A percentile compares a stretch with the other conserved stretches of the same genome.
phyloP scores from a whole-genome alignment of 2,797 vertebrate genomes.

The Falco cherrug region DNA sequence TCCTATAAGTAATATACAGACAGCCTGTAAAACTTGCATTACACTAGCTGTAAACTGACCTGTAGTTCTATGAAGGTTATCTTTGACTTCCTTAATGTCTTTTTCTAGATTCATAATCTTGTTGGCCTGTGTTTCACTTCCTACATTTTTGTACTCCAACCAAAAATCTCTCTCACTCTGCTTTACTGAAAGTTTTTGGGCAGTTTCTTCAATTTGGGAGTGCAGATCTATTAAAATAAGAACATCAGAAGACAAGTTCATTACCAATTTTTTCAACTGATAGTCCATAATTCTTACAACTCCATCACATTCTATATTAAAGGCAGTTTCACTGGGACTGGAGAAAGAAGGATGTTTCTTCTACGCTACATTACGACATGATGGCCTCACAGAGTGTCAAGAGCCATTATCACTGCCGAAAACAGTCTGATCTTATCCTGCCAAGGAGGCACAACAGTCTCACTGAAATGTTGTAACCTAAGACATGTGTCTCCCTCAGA shows the following conservation, averaged over 20 bases:
- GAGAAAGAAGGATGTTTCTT: neutral
- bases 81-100: slow-evolving; percentile 69
- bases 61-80: slow-evolving; percentile 71
- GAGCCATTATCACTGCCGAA: neutral
- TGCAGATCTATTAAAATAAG: slow-evolving; percentile 69
- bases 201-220: slow-evolving; percentile 61
- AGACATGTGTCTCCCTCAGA: neutral
- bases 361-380: neutral
- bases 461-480: neutral
- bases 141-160: slow-evolving; percentile 80
- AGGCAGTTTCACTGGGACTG: neutral
- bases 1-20: neutral
- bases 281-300: neutral
- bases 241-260: neutral
- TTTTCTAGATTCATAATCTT: slow-evolving; percentile 75
- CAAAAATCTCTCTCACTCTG: slow-evolving; percentile 75
- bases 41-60: slow-evolving; percentile 70
- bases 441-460: neutral
- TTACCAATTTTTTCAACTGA: neutral
- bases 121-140: slow-evolving; percentile 67
- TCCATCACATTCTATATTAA: neutral
- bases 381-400: neutral
- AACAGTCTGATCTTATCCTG: neutral
- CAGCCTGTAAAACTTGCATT: neutral
- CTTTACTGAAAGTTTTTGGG: slow-evolving; percentile 62